Evolutionary conservation across 1,140 invertebrate genomes (phyloP).

Genomic region (Heliconius melpomene): DNA sequence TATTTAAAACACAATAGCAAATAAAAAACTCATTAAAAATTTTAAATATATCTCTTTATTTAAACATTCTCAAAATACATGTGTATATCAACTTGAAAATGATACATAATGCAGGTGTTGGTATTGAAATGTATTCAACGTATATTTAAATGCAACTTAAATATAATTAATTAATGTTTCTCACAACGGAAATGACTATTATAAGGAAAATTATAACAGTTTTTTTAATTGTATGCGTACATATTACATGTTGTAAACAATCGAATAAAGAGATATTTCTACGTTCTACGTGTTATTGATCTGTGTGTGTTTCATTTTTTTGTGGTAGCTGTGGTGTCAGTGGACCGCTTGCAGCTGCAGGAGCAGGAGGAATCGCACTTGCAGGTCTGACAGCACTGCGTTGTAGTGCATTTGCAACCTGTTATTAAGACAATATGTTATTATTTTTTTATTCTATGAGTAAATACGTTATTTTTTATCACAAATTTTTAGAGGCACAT

Average conservation of each 20-base stretch:
- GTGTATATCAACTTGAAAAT: neutral
- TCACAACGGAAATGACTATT: neutral
- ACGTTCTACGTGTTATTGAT: neutral
- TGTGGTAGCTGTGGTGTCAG: constrained; percentile 53
- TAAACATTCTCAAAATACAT: neutral
- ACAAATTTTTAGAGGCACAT: too few species aligned
- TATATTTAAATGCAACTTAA: neutral
- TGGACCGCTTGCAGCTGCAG: constrained; percentile 63
- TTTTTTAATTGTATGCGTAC: neutral
- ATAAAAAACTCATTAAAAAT: constrained; percentile 1
- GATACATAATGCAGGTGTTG: neutral
- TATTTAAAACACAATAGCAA: constrained; percentile 20
- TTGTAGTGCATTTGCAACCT: constrained; percentile 81
- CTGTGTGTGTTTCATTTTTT: constrained; percentile 43
- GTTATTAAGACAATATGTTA: constrained; percentile 29
- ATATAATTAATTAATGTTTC: neutral
- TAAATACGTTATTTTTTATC: too few species aligned
- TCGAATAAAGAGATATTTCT: constrained; percentile 6
- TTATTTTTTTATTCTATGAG: neutral
- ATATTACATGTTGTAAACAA: neutral
- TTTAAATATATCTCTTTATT: neutral
- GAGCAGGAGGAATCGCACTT: constrained; percentile 77
- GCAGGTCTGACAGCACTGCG: constrained; percentile 76
- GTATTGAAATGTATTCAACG: neutral
- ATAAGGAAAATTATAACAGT: neutral